Conservation (phyloP, 2,797 vertebrate genomes). For the Cirrhinus molitorella region DNA sequence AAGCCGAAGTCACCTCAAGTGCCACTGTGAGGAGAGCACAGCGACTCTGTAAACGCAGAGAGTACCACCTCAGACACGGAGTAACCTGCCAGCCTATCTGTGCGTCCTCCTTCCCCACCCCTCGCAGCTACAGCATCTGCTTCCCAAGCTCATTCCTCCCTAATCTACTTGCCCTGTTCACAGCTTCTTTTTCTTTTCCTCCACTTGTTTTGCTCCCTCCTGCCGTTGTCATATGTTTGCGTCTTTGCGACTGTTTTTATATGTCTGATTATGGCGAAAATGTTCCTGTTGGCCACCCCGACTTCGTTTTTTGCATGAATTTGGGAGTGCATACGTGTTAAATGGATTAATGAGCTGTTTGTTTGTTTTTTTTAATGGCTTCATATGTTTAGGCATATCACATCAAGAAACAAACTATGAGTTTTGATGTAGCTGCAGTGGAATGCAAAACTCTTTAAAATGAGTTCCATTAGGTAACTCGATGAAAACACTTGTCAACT, state of each 20-base stretch:
- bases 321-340: conserved; percentile 36
- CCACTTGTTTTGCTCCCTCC: conserved; percentile 38
- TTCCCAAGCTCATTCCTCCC: conserved; percentile 52
- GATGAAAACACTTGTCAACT: conserved; percentile 42
- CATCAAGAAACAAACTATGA: conserved; percentile 7
- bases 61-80: conserved; percentile 38
- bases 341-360: conserved; percentile 9
- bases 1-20: conserved; percentile 66
- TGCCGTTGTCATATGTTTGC: conserved; percentile 27
- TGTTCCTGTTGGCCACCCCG: conserved; percentile 5
- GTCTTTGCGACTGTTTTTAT: conserved; percentile 32
- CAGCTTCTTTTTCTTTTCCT: conserved; percentile 26
- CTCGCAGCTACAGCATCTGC: conserved; percentile 55
- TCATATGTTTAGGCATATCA: conserved; percentile 32
- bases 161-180: conserved; percentile 38
- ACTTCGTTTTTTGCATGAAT: conserved; percentile 22
- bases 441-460: conserved; percentile 39
- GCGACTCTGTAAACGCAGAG: conserved; percentile 45
- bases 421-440: conserved; percentile 44
- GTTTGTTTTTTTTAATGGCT: conserved; percentile 25
- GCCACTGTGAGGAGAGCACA: conserved; percentile 57
- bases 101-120: conserved; percentile 43
- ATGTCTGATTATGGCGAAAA: conserved; percentile 30
- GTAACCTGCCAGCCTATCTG: conserved; percentile 50
- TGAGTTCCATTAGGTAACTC: conserved; percentile 28